A percentile compares a stretch with the other conserved stretches of the same genome.
Conservation (phyloP, 2,888 invertebrate species). For the Heliothis peltigera region DNA sequence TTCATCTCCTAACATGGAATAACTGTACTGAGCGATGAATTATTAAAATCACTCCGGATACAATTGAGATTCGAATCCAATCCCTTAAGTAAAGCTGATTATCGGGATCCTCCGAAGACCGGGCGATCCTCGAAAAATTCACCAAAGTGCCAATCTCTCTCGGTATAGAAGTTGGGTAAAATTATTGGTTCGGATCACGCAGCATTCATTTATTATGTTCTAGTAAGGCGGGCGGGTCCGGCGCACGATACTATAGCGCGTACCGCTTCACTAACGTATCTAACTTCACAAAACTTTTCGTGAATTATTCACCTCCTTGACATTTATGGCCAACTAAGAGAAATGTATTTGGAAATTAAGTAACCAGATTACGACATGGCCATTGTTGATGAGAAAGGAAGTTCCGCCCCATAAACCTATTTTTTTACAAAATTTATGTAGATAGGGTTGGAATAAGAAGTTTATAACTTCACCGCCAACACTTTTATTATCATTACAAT, state of each 20-base stretch:
- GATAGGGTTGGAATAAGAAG: conserved; percentile 76
- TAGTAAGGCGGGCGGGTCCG: conserved; percentile 53
- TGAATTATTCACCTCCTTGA: conserved; percentile 79
- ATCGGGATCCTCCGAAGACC: conserved; percentile 82
- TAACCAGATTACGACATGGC: conserved; percentile 80
- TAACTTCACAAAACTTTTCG: conserved; percentile 74
- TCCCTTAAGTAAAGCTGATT: conserved; percentile 89
- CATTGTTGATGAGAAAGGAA: conserved; percentile 82
- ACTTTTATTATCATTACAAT: conserved; percentile 56
- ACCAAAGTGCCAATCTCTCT: conserved; percentile 86
- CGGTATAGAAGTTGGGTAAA: conserved; percentile 74
- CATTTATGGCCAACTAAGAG: conserved; percentile 82
- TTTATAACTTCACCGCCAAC: conserved; percentile 61
- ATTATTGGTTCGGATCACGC: conserved; percentile 81
- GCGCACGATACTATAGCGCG: conserved; percentile 46
- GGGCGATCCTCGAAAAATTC: conserved; percentile 79
- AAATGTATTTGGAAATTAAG: conserved; percentile 85
- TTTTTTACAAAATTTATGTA: conserved; percentile 80
- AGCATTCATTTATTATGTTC: conserved; percentile 80
- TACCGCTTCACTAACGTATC: conserved; percentile 60
- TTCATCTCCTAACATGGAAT: conserved; percentile 72
- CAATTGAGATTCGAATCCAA: conserved; percentile 87
- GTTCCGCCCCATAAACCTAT: conserved; percentile 80
- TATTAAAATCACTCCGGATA: conserved; percentile 88
- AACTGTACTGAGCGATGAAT: conserved; percentile 83